These are phyloP conservation scores for Mesitornis unicolor DNA, from an alignment of 2,113 vertebrate species.

Conservation along the genomic window DNA sequence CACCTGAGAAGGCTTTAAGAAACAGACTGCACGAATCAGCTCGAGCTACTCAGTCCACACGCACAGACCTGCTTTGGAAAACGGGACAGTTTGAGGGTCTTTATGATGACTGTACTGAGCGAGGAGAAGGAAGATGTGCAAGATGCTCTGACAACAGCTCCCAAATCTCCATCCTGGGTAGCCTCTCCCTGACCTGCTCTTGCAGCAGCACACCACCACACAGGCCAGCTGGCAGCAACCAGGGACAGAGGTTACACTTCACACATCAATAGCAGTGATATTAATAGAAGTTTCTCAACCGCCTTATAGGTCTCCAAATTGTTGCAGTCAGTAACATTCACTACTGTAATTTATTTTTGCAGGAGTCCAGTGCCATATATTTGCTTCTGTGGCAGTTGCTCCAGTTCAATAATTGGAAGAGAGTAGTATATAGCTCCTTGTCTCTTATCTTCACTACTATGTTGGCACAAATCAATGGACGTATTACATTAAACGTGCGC, in stretches of 20 bases:
- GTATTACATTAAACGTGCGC: not conserved
- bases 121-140: not conserved
- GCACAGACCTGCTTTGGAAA: accelerated
- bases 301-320: not conserved
- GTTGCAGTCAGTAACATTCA: conserved; percentile 2
- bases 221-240: not conserved
- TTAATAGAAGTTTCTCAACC: not conserved
- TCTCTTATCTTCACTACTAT: not conserved
- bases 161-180: not conserved
- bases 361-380: not conserved
- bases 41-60: not conserved
- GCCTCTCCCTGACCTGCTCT: not conserved
- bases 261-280: not conserved
- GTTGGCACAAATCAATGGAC: not conserved
- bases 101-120: accelerated
- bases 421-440: not conserved
- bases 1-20: not conserved
- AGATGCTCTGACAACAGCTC: not conserved
- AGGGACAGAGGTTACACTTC: not conserved
- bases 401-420: not conserved
- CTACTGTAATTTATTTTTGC: conserved; percentile 19
- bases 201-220: not conserved
- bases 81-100: accelerated
- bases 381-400: not conserved
- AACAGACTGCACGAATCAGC: accelerated